Percentiles rank a stretch among this genome's conserved stretches.
Evolutionary conservation across 1,140 invertebrate species (phyloP).

Genomic region (Anastatus disparis): DNA sequence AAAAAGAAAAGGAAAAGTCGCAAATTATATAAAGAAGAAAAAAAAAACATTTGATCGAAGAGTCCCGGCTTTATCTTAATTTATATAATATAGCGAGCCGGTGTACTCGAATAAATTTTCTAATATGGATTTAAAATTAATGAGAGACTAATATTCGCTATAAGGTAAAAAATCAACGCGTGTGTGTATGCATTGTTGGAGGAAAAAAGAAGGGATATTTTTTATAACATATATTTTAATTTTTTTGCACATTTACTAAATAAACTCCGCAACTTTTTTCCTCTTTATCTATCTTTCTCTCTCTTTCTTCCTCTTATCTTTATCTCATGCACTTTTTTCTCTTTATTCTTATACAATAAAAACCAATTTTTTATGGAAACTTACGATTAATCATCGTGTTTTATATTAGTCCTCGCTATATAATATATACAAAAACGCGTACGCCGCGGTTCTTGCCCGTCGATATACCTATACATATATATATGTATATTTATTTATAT

Average conservation of each 20-base stretch:
- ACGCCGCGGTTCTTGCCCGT: slow-evolving; percentile 10
- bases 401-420: slow-evolving; percentile 29
- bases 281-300: slow-evolving; percentile 21
- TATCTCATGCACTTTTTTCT: not conserved
- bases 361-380: slow-evolving; percentile 18
- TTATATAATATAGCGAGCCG: slow-evolving; percentile 59
- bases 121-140: too few relatives aligned
- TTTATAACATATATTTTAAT: not conserved
- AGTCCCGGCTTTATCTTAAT: slow-evolving; percentile 55
- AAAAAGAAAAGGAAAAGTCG: slow-evolving; percentile 13
- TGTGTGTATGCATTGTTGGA: not conserved
- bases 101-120: slow-evolving; percentile 31
- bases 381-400: slow-evolving; percentile 27
- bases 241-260: not conserved
- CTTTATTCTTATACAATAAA: slow-evolving; percentile 17
- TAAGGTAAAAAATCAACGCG: too few relatives aligned
- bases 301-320: slow-evolving; percentile 15
- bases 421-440: slow-evolving; percentile 34
- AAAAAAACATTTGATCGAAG: slow-evolving; percentile 36
- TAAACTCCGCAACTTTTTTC: not conserved
- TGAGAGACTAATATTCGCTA: too few relatives aligned
- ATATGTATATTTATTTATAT: slow-evolving; percentile 31
- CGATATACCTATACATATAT: slow-evolving; percentile 18
- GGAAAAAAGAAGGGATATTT: slow-evolving; percentile 1
- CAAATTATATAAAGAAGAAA: not conserved